Evolutionary conservation across 2,113 vertebrate species (phyloP), one percentile per base, ranked within the genome.

Genomic region (Pleuronectes platessa): DNA sequence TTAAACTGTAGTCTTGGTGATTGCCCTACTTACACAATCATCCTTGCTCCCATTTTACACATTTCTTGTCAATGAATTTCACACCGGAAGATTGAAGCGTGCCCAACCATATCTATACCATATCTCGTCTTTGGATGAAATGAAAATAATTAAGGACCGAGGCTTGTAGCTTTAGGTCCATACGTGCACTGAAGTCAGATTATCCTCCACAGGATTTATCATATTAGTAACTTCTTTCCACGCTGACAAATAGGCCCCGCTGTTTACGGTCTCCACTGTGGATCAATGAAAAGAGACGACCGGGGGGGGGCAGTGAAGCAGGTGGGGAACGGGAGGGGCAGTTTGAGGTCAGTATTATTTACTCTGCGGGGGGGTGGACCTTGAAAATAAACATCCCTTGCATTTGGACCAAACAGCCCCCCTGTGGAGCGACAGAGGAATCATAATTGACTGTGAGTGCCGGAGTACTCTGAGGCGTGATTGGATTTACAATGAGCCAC

Each of bases 381-480:
- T 88, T 87, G 84, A 84, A 83, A 61, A 71, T 86, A 84, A 86
- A 71, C 53, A 83, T 55, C 55, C 2, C 2, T 58, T 81, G 51
- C 27, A 82, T 81, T 79, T 26, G 24, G 37, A 53, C 49, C 59
- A 73, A 84, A 89, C 61, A 68, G 26, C 59, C 18, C 71, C 70
- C 12, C 69, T 62, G 76, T 67, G 76, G 18, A 11, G 51, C 56
- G 61, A 56, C 65, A 49, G 9, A 17, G 35, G 53, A 69, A 80
- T 77, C 51, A 71, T 75, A 75, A 85, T 82, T 55, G 66, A 80
- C 67, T 37, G 61, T 78, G 71, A 85, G 80, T 73, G 68, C 61
- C 63, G 68, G 58, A 74, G 49, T 54, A 74, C 49, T 11, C 23
- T 17, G 49, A 62, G 63, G 18, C n/a, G 42, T 82, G 87, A 85